Evolutionary conservation across 2,797 vertebrate genomes (phyloP).

Genomic region (Crenuchus spilurus): DNA sequence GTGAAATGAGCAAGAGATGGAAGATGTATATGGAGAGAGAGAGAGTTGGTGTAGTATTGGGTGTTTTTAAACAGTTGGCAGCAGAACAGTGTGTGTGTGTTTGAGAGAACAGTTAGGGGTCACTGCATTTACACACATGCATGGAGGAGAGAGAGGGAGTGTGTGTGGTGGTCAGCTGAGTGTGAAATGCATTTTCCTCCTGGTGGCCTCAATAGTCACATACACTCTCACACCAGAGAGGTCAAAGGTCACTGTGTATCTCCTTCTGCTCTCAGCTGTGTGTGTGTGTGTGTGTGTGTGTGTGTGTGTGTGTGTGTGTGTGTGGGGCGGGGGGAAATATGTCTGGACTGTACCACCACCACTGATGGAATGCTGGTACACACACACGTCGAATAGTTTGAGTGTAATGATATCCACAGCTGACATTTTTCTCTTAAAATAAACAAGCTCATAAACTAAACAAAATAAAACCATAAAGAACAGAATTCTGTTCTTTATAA

Average conservation of each 20-base stretch:
- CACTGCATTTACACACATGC: constrained; percentile 45
- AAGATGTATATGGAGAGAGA: too few species aligned
- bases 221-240: constrained; percentile 31
- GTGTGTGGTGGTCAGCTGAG: constrained; percentile 59
- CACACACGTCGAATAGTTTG: neutral
- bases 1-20: too few species aligned
- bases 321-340: constrained; percentile 25
- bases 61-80: neutral
- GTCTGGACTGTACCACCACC: neutral
- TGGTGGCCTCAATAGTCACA: constrained; percentile 70
- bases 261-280: too few species aligned
- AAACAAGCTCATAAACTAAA: neutral
- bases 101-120: constrained; percentile 14
- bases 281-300: neutral
- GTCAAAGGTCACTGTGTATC: constrained; percentile 15
- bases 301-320: neutral
- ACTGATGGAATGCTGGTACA: neutral
- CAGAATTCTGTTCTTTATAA: too few species aligned
- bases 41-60: too few species aligned
- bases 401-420: constrained; percentile 24
- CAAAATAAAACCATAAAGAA: neutral
- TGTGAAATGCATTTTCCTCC: constrained; percentile 74
- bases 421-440: constrained; percentile 28
- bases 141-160: neutral
- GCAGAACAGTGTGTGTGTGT: neutral